These are phyloP conservation scores for Adelphocoris suturalis DNA, from an alignment of 2,888 invertebrate species.

Conservation along the genomic window DNA sequence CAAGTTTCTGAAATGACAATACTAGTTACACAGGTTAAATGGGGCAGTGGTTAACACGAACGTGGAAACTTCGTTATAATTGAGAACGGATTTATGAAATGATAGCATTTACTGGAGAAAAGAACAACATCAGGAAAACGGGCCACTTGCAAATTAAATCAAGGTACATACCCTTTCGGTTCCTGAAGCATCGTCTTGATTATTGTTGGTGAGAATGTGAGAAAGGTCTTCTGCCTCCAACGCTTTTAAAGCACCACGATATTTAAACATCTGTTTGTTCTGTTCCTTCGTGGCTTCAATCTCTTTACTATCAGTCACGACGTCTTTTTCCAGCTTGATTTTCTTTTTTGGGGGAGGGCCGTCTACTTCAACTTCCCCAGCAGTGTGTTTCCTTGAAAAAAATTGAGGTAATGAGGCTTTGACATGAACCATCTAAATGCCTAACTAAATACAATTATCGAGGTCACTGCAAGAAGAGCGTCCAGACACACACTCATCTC, in stretches of 20 bases:
- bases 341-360: slow-evolving; percentile 54
- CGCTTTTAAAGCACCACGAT: slow-evolving; percentile 83
- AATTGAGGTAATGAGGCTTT: too few relatives aligned
- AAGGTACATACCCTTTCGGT: slow-evolving; percentile 82
- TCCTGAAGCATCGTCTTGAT: slow-evolving; percentile 85
- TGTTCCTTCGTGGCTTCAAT: slow-evolving; percentile 86
- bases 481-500: too few relatives aligned
- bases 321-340: slow-evolving; percentile 79
- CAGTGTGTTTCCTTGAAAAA: background rate
- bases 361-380: slow-evolving; percentile 78
- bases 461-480: too few relatives aligned
- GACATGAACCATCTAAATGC: too few relatives aligned
- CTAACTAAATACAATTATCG: too few relatives aligned
- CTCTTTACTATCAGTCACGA: slow-evolving; percentile 79
- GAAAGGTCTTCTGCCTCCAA: slow-evolving; percentile 83
- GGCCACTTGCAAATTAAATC: background rate
- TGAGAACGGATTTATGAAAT: too few relatives aligned
- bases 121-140: too few relatives aligned
- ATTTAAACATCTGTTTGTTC: slow-evolving; percentile 84
- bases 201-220: slow-evolving; percentile 85
- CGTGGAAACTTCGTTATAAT: too few relatives aligned
- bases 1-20: slow-evolving; percentile 83
- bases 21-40: too few relatives aligned
- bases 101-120: too few relatives aligned
- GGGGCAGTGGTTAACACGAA: too few relatives aligned